phyloP scores from a whole-genome alignment of 2,113 vertebrate species.

The Genyomyrus donnyi region DNA sequence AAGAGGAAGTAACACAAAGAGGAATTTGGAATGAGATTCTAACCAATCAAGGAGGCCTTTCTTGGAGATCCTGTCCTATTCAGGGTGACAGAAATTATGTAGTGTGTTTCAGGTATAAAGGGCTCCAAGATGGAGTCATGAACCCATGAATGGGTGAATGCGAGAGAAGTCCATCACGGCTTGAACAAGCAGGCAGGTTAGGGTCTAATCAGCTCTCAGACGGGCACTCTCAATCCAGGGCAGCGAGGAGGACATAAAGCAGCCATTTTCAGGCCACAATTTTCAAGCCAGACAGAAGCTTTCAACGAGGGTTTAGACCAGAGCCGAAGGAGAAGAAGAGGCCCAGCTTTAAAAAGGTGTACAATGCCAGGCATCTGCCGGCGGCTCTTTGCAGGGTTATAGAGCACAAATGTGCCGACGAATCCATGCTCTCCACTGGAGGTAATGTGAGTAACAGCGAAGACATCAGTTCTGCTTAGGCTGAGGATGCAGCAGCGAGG shows the following conservation, averaged over 20 bases:
- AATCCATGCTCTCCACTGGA: not conserved
- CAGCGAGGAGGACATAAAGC: not conserved
- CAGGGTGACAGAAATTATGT: not conserved
- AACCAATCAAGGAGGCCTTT: constrained; percentile 1
- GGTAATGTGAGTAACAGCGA: not conserved
- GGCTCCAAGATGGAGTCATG: not conserved
- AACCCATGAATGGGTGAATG: not conserved
- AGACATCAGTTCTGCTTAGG: not conserved
- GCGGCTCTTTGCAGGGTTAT: not conserved
- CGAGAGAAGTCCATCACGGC: not conserved
- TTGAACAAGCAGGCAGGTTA: not conserved
- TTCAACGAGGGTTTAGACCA: not conserved
- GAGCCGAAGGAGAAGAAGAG: not conserved
- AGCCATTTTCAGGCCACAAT: not conserved
- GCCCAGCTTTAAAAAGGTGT: not conserved
- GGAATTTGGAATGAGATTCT: constrained; percentile 1
- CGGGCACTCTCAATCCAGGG: not conserved
- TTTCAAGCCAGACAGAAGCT: constrained; percentile 7
- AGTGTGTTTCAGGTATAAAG: not conserved
- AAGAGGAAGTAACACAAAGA: not conserved
- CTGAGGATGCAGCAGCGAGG: not conserved
- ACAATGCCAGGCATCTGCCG: not conserved
- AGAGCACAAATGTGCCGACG: not conserved
- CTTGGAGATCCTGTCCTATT: not conserved
- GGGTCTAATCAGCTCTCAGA: not conserved